Percentiles rank a stretch among this genome's conserved stretches.
These are phyloP conservation scores for Nymphicus hollandicus DNA, from an alignment of 2,113 vertebrate genomes.

Conservation along the genomic window DNA sequence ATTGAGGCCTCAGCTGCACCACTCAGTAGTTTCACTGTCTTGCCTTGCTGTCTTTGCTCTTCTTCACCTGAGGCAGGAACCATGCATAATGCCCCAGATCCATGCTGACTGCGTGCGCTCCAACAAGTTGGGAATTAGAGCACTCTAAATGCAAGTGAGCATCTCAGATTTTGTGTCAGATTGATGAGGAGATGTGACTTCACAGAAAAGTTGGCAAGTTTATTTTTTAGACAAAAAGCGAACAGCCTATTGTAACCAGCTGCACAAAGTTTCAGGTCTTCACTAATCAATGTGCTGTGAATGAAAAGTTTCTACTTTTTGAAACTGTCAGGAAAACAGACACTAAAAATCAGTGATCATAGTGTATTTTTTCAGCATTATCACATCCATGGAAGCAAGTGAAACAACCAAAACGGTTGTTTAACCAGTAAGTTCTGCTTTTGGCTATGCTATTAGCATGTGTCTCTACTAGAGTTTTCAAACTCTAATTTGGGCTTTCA, in stretches of 20 bases:
- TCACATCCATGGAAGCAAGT: not conserved
- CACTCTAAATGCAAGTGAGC: not conserved
- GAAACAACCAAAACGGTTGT: not conserved
- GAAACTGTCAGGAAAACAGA: not conserved
- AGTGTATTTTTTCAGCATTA: not conserved
- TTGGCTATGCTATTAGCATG: not conserved
- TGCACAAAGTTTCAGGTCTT: not conserved
- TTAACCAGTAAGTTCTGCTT: not conserved
- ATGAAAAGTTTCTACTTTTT: not conserved
- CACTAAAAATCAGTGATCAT: not conserved
- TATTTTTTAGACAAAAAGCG: not conserved
- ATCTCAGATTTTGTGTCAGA: constrained; percentile 4
- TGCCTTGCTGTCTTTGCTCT: not conserved
- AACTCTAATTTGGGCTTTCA: not conserved
- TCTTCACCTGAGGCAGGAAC: not conserved
- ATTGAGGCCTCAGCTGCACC: not conserved
- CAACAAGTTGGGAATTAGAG: not conserved
- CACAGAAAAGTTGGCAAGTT: not conserved
- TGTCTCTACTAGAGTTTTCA: not conserved
- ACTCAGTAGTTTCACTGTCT: not conserved
- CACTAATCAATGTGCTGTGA: not conserved
- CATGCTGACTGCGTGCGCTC: not conserved
- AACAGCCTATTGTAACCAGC: not conserved
- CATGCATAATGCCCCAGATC: not conserved
- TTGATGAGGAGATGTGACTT: not conserved